Conservation (phyloP, 2,888 invertebrate genomes). For the Cordilura impudica region DNA sequence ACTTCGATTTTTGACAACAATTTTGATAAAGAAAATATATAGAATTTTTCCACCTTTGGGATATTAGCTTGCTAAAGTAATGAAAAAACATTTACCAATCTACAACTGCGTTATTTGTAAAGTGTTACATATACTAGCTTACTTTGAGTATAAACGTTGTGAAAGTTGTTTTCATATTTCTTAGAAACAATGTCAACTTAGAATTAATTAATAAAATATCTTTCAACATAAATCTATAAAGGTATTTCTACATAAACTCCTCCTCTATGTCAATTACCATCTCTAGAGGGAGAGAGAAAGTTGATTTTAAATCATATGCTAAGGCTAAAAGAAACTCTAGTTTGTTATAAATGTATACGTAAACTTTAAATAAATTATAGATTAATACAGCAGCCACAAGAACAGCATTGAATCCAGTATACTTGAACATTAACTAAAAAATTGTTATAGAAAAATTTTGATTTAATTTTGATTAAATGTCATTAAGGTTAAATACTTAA, state of each 20-base stretch:
- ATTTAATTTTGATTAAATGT: constrained; percentile 29
- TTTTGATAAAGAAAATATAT: background rate
- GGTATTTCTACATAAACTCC: background rate
- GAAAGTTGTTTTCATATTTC: background rate
- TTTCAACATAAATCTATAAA: constrained; percentile 36
- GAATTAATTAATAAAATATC: constrained; percentile 47
- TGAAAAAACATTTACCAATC: background rate
- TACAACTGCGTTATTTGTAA: constrained; percentile 5
- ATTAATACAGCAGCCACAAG: constrained; percentile 33
- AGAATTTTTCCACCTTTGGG: background rate
- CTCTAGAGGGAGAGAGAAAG: background rate
- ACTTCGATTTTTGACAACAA: background rate
- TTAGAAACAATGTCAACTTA: constrained; percentile 25
- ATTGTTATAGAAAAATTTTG: constrained; percentile 6
- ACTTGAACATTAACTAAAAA: background rate
- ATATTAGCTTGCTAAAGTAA: constrained; percentile 17
- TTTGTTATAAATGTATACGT: constrained; percentile 29
- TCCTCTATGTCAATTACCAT: background rate
- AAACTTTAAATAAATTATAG: constrained; percentile 40
- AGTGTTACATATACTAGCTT: constrained; percentile 5
- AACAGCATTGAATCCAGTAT: background rate
- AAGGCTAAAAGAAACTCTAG: constrained; percentile 10
- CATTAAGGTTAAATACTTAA: constrained; percentile 38
- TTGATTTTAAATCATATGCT: background rate
- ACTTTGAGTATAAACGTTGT: background rate